These are phyloP conservation scores for Colletes collaris DNA, from an alignment of 2,888 invertebrate genomes.

Conservation along the genomic window DNA sequence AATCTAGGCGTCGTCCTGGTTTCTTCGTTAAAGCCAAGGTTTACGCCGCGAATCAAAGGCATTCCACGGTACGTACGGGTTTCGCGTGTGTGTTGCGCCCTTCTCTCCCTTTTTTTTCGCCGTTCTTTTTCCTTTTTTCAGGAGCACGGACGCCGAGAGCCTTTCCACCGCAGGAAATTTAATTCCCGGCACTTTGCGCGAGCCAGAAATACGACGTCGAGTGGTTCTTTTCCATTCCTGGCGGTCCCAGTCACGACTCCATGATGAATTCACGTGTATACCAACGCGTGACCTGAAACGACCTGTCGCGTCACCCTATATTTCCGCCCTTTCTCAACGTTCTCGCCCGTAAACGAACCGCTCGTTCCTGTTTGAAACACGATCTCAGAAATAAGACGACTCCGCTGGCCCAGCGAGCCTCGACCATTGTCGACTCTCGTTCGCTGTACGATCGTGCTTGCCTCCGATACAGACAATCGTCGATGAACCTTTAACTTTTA, in stretches of 20 bases:
- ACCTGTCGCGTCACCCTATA: slow-evolving; percentile 35
- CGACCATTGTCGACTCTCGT: background rate
- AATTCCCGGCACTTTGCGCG: slow-evolving; percentile 70
- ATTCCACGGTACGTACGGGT: slow-evolving; percentile 3
- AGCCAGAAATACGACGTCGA: slow-evolving; percentile 62
- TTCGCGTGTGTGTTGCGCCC: slow-evolving; percentile 13
- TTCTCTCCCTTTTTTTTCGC: background rate
- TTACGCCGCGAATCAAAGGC: slow-evolving; percentile 35
- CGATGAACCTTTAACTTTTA: no score
- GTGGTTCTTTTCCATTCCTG: slow-evolving; percentile 58
- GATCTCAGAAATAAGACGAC: background rate
- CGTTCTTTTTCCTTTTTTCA: background rate
- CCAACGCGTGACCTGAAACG: slow-evolving; percentile 46
- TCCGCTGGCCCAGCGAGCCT: background rate
- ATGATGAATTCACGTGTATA: slow-evolving; percentile 45
- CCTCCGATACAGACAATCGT: no score
- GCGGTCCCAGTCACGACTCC: slow-evolving; percentile 52
- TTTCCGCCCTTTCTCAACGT: slow-evolving; percentile 16
- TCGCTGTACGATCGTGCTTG: background rate
- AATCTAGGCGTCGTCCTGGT: slow-evolving; percentile 29
- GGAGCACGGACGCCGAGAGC: slow-evolving; percentile 40
- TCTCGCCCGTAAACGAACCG: slow-evolving; percentile 12
- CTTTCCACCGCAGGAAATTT: slow-evolving; percentile 67
- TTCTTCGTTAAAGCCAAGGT: slow-evolving; percentile 47
- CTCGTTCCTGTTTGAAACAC: slow-evolving; percentile 17